These are phyloP conservation scores for Bujurquina vittata DNA, from an alignment of 2,113 vertebrate genomes.

Conservation along the genomic window DNA sequence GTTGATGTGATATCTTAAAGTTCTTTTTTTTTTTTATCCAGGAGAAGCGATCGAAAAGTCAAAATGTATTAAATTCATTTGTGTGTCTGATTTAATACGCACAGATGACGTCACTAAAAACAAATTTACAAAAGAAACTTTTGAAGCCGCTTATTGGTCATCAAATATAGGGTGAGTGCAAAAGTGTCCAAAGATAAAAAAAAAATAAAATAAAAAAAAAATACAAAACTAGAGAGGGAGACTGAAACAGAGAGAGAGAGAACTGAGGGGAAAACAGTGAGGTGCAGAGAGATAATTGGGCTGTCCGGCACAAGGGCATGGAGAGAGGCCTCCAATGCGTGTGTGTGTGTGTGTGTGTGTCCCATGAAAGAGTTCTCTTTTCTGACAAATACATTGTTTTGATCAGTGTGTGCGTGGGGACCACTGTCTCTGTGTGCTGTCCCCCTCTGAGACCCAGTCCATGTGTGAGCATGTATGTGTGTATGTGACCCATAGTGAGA, in stretches of 20 bases:
- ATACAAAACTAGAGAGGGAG: neutral
- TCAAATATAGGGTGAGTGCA: constrained; percentile 9
- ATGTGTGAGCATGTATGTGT: constrained; percentile 49
- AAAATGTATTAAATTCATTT: neutral
- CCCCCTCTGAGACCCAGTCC: constrained; percentile 74
- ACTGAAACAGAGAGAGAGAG: constrained; percentile 41
- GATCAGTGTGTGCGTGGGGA: constrained; percentile 90
- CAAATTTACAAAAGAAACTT: neutral
- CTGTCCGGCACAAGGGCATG: constrained; percentile 78
- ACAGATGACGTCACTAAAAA: neutral
- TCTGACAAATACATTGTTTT: constrained; percentile 87
- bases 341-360: constrained; percentile 56
- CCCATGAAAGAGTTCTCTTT: constrained; percentile 81
- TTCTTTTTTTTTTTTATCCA: neutral
- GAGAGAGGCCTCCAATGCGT: constrained; percentile 72
- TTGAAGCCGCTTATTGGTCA: constrained; percentile 26
- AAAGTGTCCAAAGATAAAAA: neutral
- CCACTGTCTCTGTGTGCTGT: constrained; percentile 80
- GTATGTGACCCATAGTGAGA: constrained; percentile 72
- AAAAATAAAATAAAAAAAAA: constrained; percentile 22
- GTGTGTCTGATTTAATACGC: neutral
- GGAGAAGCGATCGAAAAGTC: neutral
- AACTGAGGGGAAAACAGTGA: constrained; percentile 58
- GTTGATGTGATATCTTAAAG: too few species aligned
- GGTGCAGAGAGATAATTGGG: constrained; percentile 81